Evolutionary conservation across 2,113 vertebrate species (phyloP), one percentile per base, ranked within the genome.

Genomic region (Pterocles gutturalis): DNA sequence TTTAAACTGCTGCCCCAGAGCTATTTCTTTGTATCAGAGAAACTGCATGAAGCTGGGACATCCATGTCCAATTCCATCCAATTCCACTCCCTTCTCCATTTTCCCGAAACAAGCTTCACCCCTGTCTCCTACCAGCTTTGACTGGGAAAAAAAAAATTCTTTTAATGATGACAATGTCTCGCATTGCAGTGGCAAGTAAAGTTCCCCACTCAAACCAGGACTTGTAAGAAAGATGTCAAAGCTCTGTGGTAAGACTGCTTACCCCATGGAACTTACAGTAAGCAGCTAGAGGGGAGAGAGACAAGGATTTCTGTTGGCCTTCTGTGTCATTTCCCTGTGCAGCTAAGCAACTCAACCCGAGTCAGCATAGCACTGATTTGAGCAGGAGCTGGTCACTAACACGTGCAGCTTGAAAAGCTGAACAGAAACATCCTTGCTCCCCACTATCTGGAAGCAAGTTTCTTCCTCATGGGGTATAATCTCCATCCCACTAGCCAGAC

Each of bases 1-100:
- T 84, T 94, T 76, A 84, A 93, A 89, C 19, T 84, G 54, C 54
- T 94, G 58, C 62, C 70, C 83, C 51, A 79, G 31, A 85, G 75
- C 70, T 76, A 55, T 60, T 81, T 49, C 51, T 80, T 73, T 48
- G 21, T 66, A 61, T 48, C 45, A 81, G 21, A 54, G 5, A 41
- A n/a, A n/a, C n/a, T 21, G 6, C 29, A 55, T 55, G 55, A 55
- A 78, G 17, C 9, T 90, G 46, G 45, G 54, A 62, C 33, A 77
- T 34, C 48, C 34, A 3, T 21, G 7, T 33, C 43, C 41, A 72
- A 66, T 95, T 76, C 31, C 57, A 91, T 29, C 5, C 33, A 55
- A 84, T 77, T 64, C 26, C 29, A 41, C 33, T 61, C 19, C 17
- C 24, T 84, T 61, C 61, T 67, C 49, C 3, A 2, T 49, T 89